A percentile compares a stretch with the other conserved stretches of the same genome.
Conservation (phyloP, 2,888 invertebrate genomes). For the Melitaea athalia region DNA sequence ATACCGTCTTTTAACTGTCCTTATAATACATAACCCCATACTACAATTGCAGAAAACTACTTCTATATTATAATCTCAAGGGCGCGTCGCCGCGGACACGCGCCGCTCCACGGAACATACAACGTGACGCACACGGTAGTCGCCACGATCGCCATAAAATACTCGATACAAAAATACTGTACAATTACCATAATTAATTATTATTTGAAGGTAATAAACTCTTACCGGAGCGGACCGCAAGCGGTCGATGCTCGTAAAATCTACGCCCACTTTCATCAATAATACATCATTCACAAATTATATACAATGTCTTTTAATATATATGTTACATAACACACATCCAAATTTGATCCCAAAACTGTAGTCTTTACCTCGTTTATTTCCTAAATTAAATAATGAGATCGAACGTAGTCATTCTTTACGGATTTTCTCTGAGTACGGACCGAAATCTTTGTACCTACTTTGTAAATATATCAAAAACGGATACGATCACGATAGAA, state of each 20-base stretch:
- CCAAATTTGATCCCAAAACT: conserved; percentile 80
- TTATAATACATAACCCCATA: conserved; percentile 76
- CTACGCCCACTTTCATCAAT: conserved; percentile 63
- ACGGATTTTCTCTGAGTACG: conserved; percentile 70
- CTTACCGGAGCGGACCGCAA: conserved; percentile 65
- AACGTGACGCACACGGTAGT: conserved; percentile 32
- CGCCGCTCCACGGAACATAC: conserved; percentile 31
- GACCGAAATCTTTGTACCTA: conserved; percentile 50
- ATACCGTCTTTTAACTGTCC: conserved; percentile 69
- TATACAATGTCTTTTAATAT: conserved; percentile 74
- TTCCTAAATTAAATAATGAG: conserved; percentile 82
- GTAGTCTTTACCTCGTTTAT: conserved; percentile 81
- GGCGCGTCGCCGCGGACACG: conserved; percentile 46
- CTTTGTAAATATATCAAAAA: conserved; percentile 37
- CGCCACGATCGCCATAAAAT: conserved; percentile 68
- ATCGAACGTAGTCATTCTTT: conserved; percentile 78
- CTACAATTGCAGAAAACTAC: conserved; percentile 74
- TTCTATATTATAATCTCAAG: conserved; percentile 74
- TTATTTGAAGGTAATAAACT: conserved; percentile 77
- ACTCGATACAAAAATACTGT: conserved; percentile 81
- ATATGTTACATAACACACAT: conserved; percentile 80
- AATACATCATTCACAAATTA: conserved; percentile 79
- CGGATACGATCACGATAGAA: conserved; percentile 34
- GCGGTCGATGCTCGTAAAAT: conserved; percentile 44
- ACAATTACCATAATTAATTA: conserved; percentile 74